Evolutionary conservation across 2,113 vertebrate genomes (phyloP), one percentile per base, ranked within the genome.

Genomic region (Todiramphus saurophagus): DNA sequence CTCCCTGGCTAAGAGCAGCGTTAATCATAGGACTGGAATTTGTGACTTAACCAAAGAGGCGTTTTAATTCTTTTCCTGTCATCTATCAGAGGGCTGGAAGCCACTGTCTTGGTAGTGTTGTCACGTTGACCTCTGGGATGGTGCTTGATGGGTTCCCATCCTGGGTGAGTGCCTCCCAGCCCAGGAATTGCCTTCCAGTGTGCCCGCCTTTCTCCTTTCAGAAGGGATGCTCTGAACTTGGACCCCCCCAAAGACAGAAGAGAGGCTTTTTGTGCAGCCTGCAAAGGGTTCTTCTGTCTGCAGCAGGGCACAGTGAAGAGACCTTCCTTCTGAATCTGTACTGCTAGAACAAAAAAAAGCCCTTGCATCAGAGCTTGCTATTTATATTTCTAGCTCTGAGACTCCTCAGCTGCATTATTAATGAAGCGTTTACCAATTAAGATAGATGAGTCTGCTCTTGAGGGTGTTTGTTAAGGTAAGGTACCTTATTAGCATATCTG

Each of bases 381-480:
- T 97, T 96, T 97, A 94, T 96, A 97, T 92, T 96, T 97, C 88
- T 78, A 95, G 89, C 87, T 90, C 91, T 95, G 95, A 96, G 90
- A 95, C 94, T 97, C 84, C 90, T 92, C 85, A 89, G 95, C 93
- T 98, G 96, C 97, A 98, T 98, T 98, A 98, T 98, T 98, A 98
- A 98, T 95, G 96, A 98, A 98, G 93, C 95, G 5, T 97, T 97
- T 97, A 97, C 97, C 98, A 98, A 98, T 98, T 98, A 98, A 96
- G 95, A 97, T 94, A 96, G 95, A 97, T 97, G 97, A 98, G 97
- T 93, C 97, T 96, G 93, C 97, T 98, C 97, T 97, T 98, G 95
- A 98, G 98, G 97, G 96, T 98, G 94, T 98, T 98, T 98, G 97
- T 97, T 98, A 96, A 97, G 98, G 97, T 98, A 97, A 98, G 97